phyloP scores from a whole-genome alignment of 1,140 invertebrate genomes.

The Aphidius gifuensis region DNA sequence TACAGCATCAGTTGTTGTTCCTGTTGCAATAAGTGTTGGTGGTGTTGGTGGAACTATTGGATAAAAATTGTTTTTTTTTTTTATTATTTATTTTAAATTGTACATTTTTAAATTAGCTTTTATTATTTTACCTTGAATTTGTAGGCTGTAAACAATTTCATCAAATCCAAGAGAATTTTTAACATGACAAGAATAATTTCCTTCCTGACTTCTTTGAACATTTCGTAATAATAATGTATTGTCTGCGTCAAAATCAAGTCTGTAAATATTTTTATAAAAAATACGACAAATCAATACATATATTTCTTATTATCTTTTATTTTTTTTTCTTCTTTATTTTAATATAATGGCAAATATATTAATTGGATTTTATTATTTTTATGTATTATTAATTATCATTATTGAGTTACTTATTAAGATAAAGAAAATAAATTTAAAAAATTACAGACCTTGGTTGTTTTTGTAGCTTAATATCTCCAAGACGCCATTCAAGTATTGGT shows the following conservation, averaged over 20 bases:
- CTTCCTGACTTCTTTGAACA: conserved; percentile 60
- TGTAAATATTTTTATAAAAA: conserved; percentile 28
- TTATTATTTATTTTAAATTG: background rate
- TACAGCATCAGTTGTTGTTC: conserved; percentile 52
- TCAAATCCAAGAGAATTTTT: conserved; percentile 62
- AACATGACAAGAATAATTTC: conserved; percentile 65
- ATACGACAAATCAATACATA: background rate
- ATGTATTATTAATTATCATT: background rate
- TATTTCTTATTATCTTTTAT: background rate
- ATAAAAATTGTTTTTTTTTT: conserved; percentile 37
- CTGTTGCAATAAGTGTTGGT: conserved; percentile 51
- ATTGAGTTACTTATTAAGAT: background rate
- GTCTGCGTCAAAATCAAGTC: conserved; percentile 56
- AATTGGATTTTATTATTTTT: background rate
- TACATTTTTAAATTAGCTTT: background rate
- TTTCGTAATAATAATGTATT: conserved; percentile 61
- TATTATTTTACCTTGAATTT: conserved; percentile 57
- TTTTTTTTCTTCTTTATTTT: background rate
- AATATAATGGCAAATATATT: background rate
- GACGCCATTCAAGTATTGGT: conserved; percentile 56
- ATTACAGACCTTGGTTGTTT: conserved; percentile 43
- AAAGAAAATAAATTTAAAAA: background rate
- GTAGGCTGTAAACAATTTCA: conserved; percentile 61
- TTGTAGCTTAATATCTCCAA: conserved; percentile 48
- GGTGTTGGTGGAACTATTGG: conserved; percentile 53